These are phyloP conservation scores for Matsumyia berberina DNA, from an alignment of 2,888 invertebrate genomes.

Conservation along the genomic window DNA sequence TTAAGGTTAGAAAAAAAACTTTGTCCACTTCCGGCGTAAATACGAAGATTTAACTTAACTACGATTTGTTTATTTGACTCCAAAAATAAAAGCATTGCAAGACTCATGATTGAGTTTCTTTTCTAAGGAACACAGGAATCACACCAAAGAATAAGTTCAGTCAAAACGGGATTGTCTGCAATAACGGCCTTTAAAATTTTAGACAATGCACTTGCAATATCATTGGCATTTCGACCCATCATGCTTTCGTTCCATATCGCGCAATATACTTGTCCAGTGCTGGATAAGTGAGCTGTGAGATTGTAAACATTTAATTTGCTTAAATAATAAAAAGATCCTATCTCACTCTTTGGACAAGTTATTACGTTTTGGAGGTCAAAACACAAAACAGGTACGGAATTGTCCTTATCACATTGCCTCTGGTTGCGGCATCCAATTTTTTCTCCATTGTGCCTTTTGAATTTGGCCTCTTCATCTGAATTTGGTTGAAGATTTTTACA, in stretches of 20 bases:
- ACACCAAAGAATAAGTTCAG: no score
- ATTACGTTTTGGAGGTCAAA: slow-evolving; percentile 10
- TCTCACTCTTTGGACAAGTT: slow-evolving; percentile 16
- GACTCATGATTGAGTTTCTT: no score
- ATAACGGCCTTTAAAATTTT: no score
- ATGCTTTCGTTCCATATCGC: slow-evolving; percentile 11
- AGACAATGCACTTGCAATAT: slow-evolving; percentile 2
- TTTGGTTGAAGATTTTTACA: no score
- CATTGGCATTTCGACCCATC: slow-evolving; percentile 5
- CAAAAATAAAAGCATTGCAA: no score
- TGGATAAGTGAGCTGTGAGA: slow-evolving; percentile 5
- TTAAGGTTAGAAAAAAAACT: no score
- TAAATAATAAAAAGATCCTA: slow-evolving; percentile 1
- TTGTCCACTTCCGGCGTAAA: no score
- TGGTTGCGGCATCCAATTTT: not conserved
- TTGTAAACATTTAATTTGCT: slow-evolving; percentile 7
- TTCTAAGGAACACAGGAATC: no score
- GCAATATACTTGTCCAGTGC: slow-evolving; percentile 6
- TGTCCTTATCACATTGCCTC: slow-evolving; percentile 18
- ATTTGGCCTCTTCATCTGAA: slow-evolving; percentile 2
- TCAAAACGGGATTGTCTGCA: no score
- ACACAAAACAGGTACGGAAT: slow-evolving; percentile 6
- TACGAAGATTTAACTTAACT: no score
- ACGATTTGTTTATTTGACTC: no score
- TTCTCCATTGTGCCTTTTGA: not conserved